Conservation (phyloP, 1,140 invertebrate species). For the Palaemon carinicauda region DNA sequence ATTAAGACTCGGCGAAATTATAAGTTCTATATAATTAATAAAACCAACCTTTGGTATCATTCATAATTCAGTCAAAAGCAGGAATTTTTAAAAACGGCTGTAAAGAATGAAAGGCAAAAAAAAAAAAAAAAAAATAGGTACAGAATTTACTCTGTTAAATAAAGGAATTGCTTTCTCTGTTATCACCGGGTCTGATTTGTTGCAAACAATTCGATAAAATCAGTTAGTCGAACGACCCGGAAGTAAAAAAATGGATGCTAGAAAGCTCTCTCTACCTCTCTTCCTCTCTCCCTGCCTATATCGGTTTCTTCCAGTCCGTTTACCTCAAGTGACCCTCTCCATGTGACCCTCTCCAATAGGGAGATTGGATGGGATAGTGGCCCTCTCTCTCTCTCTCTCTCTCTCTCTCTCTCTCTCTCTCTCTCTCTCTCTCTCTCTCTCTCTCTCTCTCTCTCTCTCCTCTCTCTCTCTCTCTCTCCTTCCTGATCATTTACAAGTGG, state of each 20-base stretch:
- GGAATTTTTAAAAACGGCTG: no score
- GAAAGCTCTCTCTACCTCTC: background rate
- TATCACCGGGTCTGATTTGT: no score
- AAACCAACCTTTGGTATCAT: no score
- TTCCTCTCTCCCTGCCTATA: background rate
- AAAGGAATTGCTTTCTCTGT: no score
- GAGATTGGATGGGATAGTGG: no score
- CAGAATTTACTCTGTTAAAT: no score
- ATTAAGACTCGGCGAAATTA: no score
- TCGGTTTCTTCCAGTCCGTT: background rate
- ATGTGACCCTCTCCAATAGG: background rate
- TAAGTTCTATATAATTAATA: no score
- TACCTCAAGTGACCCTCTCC: background rate
- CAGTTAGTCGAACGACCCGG: background rate
- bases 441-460: background rate
- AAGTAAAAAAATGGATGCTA: background rate
- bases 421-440: constrained; percentile 4
- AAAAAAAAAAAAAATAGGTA: no score
- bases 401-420: constrained; percentile 8
- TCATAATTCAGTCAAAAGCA: no score
- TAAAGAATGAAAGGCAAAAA: no score
- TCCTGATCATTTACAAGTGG: background rate
- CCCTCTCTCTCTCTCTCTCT: background rate
- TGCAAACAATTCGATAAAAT: no score
- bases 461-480: background rate